A percentile compares a stretch with the other conserved stretches of the same genome.
Evolutionary conservation across 2,113 vertebrate genomes (phyloP).

Genomic region (Ophiodon elongatus): DNA sequence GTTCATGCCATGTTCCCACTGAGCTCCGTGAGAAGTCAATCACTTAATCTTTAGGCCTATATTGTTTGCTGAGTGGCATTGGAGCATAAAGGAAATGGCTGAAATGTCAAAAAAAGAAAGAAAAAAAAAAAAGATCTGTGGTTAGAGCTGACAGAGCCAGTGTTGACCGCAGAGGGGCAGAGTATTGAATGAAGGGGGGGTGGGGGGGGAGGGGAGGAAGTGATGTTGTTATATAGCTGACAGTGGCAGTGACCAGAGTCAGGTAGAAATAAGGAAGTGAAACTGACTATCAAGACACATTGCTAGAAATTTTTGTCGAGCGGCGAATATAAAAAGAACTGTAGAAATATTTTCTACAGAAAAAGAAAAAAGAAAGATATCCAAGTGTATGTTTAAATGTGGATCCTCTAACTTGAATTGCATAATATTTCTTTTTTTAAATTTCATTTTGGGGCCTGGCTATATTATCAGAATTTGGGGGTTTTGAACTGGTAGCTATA

Average conservation of each 20-base stretch:
- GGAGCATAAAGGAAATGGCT: background rate
- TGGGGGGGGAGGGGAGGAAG: slow-evolving; percentile 50
- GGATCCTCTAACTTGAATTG: no score
- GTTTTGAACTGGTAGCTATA: no score
- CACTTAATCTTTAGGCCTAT: background rate
- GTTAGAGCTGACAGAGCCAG: background rate
- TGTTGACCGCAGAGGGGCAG: background rate
- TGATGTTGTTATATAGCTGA: slow-evolving; percentile 26
- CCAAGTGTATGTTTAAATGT: no score
- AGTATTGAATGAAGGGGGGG: slow-evolving; percentile 6
- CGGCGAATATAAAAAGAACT: no score
- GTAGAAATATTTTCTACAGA: no score
- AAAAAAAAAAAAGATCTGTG: background rate
- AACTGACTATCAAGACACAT: slow-evolving; percentile 32
- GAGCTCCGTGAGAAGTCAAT: slow-evolving; percentile 22
- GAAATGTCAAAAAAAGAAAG: slow-evolving; percentile 9
- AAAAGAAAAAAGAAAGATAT: no score
- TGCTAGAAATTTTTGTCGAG: slow-evolving; percentile 7
- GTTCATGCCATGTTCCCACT: background rate
- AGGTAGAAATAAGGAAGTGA: slow-evolving; percentile 63
- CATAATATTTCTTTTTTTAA: no score
- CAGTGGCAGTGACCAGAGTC: slow-evolving; percentile 12
- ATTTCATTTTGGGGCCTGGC: no score
- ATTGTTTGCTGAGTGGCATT: background rate
- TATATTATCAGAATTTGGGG: no score